Evolutionary conservation across 1,140 invertebrate species (phyloP).

Genomic region (Goniozus legneri): DNA sequence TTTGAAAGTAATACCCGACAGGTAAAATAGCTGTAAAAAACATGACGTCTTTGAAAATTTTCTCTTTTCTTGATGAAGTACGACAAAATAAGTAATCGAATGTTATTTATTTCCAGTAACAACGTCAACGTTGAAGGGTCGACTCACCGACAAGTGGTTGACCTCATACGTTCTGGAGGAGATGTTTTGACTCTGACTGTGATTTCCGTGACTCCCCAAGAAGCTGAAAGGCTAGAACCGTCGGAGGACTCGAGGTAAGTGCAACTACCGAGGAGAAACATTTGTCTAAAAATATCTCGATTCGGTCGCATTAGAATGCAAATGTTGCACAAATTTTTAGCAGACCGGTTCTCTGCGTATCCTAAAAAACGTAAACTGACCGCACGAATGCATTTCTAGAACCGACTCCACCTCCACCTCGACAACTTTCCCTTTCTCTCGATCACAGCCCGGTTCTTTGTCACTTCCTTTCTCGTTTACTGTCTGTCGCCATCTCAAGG

Average conservation of each 20-base stretch:
- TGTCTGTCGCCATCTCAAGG: background rate
- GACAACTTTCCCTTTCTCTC: background rate
- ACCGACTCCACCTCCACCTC: too few relatives aligned
- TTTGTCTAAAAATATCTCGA: background rate
- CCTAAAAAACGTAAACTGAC: background rate
- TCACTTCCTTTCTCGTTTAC: background rate
- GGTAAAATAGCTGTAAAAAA: too few relatives aligned
- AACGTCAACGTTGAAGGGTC: conserved; percentile 96
- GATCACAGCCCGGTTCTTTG: background rate
- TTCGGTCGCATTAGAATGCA: too few relatives aligned
- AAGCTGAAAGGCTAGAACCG: conserved; percentile 55
- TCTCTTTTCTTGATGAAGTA: background rate
- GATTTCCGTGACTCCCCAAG: conserved; percentile 90
- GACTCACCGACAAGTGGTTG: conserved; percentile 98
- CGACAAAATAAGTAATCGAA: background rate
- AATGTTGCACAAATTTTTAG: too few relatives aligned
- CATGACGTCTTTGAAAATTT: too few relatives aligned
- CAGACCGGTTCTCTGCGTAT: background rate
- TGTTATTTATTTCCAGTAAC: conserved; percentile 71
- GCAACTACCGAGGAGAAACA: too few relatives aligned
- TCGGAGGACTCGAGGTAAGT: conserved; percentile 50
- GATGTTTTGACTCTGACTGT: conserved; percentile 94
- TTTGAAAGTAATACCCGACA: background rate
- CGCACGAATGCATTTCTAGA: background rate
- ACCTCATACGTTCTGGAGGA: conserved; percentile 97